A percentile compares a stretch with the other conserved stretches of the same genome.
These are phyloP conservation scores for Bovichtus diacanthus DNA, from an alignment of 2,797 vertebrate genomes.

Conservation along the genomic window DNA sequence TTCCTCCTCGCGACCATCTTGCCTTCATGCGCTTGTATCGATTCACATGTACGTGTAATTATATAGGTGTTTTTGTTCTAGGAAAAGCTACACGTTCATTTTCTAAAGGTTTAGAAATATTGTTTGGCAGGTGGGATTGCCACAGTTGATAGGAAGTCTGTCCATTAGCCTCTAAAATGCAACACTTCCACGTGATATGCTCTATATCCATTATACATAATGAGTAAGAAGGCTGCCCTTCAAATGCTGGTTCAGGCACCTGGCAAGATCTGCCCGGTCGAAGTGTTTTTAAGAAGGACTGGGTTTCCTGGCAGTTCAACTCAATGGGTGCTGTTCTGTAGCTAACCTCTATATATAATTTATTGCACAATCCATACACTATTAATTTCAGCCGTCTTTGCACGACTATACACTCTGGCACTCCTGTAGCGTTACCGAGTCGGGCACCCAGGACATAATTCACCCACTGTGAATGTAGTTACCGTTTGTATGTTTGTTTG, in stretches of 20 bases:
- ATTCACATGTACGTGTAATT: constrained; percentile 7
- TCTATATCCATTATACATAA: constrained; percentile 9
- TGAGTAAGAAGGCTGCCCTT: not conserved
- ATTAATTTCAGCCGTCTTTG: constrained; percentile 31
- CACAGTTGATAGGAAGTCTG: not conserved
- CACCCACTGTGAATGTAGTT: constrained; percentile 1
- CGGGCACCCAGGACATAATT: constrained; percentile 4
- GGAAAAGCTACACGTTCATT: constrained; percentile 11
- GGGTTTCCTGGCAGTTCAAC: constrained; percentile 6
- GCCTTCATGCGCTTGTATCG: constrained; percentile 4
- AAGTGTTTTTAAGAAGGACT: constrained; percentile 19
- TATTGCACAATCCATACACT: constrained; percentile 30
- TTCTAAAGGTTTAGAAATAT: not conserved
- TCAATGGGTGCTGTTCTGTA: constrained; percentile 9
- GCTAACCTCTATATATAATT: constrained; percentile 36
- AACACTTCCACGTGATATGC: not conserved
- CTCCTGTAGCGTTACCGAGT: not conserved
- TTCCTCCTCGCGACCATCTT: constrained; percentile 1
- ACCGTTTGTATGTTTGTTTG: constrained; percentile 12
- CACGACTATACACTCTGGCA: constrained; percentile 1
- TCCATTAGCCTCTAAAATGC: not conserved
- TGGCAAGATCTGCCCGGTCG: not conserved
- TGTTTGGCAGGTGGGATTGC: not conserved
- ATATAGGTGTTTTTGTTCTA: not conserved
- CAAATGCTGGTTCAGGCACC: constrained; percentile 3